phyloP scores from a whole-genome alignment of 2,113 vertebrate genomes.

The Prochilodus magdalenae region DNA sequence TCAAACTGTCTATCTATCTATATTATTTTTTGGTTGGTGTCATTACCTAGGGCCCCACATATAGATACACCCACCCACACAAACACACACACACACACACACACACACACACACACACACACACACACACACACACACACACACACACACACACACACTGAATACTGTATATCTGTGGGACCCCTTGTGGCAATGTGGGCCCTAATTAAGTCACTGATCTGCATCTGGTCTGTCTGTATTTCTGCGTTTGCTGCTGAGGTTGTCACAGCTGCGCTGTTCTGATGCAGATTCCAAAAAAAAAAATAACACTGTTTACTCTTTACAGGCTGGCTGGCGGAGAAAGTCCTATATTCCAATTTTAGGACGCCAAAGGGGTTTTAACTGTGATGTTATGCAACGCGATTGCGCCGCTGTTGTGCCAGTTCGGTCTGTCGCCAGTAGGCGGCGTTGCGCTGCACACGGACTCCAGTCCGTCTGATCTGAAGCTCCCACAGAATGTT shows the following conservation, averaged over 20 bases:
- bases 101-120: no score
- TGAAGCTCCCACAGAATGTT: conserved; percentile 15
- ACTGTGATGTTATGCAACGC: background rate
- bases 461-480: background rate
- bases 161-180: no score
- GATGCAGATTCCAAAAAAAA: background rate
- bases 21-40: no score
- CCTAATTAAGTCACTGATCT: no score
- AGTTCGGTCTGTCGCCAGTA: background rate
- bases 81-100: no score
- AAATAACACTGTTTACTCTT: background rate
- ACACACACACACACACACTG: no score
- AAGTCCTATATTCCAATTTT: background rate
- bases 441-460: background rate
- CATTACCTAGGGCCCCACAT: no score
- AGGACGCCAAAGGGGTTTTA: background rate
- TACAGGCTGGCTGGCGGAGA: background rate
- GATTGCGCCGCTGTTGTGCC: conserved; percentile 7
- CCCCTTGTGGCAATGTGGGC: no score
- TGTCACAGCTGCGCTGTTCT: background rate
- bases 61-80: no score
- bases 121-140: no score
- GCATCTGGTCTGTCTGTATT: no score
- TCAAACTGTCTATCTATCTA: no score
- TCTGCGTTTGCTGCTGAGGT: background rate